Evolutionary conservation across 2,797 vertebrate genomes (phyloP), one percentile per base, ranked within the genome.

Genomic region (Hipposideros larvatus): DNA sequence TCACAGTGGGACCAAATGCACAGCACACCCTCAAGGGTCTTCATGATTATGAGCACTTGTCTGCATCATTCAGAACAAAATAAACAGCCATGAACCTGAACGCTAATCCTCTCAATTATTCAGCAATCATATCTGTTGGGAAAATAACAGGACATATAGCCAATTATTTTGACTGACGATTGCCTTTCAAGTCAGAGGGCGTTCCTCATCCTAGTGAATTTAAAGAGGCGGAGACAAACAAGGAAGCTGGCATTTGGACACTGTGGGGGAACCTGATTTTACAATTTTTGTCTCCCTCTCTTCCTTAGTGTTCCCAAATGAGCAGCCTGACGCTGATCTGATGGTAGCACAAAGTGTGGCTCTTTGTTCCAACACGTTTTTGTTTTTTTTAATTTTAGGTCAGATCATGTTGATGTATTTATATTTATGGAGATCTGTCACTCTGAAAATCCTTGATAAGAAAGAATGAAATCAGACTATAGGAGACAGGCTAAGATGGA

Each of bases 331-430:
- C 92, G 70, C 55, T 61, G 31, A 87, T 0, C 65, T 37, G 37
- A 37, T 3, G 3, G 41, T 53, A 93, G 61, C 16, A 66, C 18
- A 73, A 66, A 31, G 53, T 55, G 65, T 90, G 71, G 80, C 51
- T 75, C 43, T 95, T 88, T 79, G 68, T 89, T 89, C 73, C 70
- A 87, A 82, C 43, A 82, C 28, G 34, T 74, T 90, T 90, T 93
- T 18, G 28, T 59, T 51, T 41, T 83, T 94, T 93, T 95, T 28
- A 85, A 94, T 79, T 96, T 91, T 59, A 79, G 59, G 43, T 91
- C 92, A 79, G 96, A 95, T 84, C 88, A 96, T 86, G 43, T 59
- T 74, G 63, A 95, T 85, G 80, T 94, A 66, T 90, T 97, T 92
- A 75, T 65, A 90, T 94, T 65, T 70, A 71, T 90, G 94, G 91